Evolutionary conservation across 2,888 invertebrate species (phyloP).

Genomic region (Anoplius nigerrimus): DNA sequence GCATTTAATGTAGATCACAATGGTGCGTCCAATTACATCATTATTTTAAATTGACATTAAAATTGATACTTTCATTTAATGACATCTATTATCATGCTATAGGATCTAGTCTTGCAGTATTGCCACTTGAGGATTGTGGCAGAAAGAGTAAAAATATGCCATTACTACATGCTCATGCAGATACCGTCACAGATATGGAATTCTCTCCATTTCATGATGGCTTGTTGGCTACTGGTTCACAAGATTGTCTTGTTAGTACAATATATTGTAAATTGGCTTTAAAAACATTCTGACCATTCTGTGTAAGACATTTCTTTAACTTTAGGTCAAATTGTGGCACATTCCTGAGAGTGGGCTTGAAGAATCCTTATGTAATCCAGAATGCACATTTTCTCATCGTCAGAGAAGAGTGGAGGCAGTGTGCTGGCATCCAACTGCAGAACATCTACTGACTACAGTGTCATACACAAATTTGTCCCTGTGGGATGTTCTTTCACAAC

Average conservation of each 20-base stretch:
- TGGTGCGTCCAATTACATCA: slow-evolving; percentile 73
- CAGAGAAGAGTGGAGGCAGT: slow-evolving; percentile 92
- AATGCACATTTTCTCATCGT: slow-evolving; percentile 88
- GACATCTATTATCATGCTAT: slow-evolving; percentile 30
- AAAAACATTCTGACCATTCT: neutral
- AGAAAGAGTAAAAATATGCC: slow-evolving; percentile 93
- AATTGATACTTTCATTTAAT: neutral
- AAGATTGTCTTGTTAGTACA: slow-evolving; percentile 84
- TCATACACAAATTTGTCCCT: slow-evolving; percentile 88
- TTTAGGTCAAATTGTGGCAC: slow-evolving; percentile 91
- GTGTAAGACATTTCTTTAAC: slow-evolving; percentile 18
- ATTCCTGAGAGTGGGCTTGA: slow-evolving; percentile 89
- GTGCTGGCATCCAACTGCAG: slow-evolving; percentile 93
- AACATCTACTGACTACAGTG: slow-evolving; percentile 91
- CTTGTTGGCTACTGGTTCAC: slow-evolving; percentile 91
- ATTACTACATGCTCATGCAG: slow-evolving; percentile 88
- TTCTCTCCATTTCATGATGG: slow-evolving; percentile 98
- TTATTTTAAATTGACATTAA: neutral
- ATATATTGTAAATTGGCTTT: neutral
- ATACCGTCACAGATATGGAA: slow-evolving; percentile 95
- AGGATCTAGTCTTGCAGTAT: slow-evolving; percentile 92
- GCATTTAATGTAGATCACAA: slow-evolving; percentile 97
- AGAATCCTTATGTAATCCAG: slow-evolving; percentile 85
- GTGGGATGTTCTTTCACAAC: slow-evolving; percentile 90
- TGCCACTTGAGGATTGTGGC: slow-evolving; percentile 92